Evolutionary conservation across 2,113 vertebrate species (phyloP).

Genomic region (Nansenia antarctica): DNA sequence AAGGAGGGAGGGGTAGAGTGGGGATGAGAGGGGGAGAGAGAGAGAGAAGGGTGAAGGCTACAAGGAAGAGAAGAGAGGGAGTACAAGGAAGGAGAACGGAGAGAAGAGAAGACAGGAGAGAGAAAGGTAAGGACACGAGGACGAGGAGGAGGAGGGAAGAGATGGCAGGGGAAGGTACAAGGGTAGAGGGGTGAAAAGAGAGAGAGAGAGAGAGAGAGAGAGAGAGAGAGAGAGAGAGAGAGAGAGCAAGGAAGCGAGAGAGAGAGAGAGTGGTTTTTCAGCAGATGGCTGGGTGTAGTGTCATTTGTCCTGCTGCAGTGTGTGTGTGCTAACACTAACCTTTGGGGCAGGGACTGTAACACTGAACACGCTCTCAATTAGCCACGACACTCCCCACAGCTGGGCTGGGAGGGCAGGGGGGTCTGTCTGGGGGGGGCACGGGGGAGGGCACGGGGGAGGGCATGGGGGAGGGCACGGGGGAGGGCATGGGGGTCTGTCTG

Average conservation of each 20-base stretch:
- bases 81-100: not conserved
- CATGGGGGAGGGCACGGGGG: no score
- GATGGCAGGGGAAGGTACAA: not conserved
- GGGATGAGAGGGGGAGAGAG: slow-evolving; percentile 21
- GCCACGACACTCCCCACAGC: slow-evolving; percentile 53
- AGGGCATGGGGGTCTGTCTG: no score
- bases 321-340: slow-evolving; percentile 67
- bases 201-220: slow-evolving; percentile 14
- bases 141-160: not conserved
- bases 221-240: slow-evolving; percentile 47
- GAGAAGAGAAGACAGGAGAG: not conserved
- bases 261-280: slow-evolving; percentile 41
- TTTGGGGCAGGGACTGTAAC: slow-evolving; percentile 64
- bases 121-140: not conserved
- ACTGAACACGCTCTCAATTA: slow-evolving; percentile 70
- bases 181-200: slow-evolving; percentile 11
- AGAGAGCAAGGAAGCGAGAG: slow-evolving; percentile 42
- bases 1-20: slow-evolving; percentile 19
- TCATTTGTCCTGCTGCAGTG: slow-evolving; percentile 71
- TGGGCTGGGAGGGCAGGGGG: slow-evolving; percentile 7
- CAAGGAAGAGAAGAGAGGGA: not conserved
- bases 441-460: no score
- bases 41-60: not conserved
- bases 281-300: slow-evolving; percentile 73
- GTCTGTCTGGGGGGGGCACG: not conserved